Conservation (phyloP, 2,888 invertebrate genomes). For the Mycalesis mineus region DNA sequence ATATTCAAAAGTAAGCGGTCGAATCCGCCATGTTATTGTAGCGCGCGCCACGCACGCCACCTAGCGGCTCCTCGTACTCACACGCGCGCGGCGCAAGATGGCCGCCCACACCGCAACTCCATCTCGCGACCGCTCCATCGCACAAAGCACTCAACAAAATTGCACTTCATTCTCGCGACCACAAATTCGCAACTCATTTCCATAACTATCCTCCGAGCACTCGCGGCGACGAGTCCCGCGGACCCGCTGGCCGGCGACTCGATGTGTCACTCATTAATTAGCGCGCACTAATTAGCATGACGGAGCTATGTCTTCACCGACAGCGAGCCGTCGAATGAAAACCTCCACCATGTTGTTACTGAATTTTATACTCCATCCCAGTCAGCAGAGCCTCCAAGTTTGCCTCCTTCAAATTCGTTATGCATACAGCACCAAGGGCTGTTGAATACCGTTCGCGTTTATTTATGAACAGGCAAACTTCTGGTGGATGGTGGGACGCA, state of each 20-base stretch:
- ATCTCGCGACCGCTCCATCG: slow-evolving; percentile 33
- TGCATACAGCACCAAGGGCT: slow-evolving; percentile 80
- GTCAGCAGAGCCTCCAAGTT: slow-evolving; percentile 78
- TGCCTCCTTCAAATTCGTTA: slow-evolving; percentile 80
- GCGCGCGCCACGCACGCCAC: slow-evolving; percentile 67
- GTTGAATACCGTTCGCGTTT: slow-evolving; percentile 80
- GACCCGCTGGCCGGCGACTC: background rate
- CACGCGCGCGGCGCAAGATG: slow-evolving; percentile 60
- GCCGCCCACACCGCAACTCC: slow-evolving; percentile 45
- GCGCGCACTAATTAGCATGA: slow-evolving; percentile 55
- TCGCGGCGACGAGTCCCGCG: background rate
- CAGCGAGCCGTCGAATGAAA: slow-evolving; percentile 76
- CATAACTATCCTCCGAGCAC: slow-evolving; percentile 38
- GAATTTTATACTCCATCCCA: slow-evolving; percentile 79
- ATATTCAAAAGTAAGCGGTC: slow-evolving; percentile 60
- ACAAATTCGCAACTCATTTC: slow-evolving; percentile 45
- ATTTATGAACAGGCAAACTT: slow-evolving; percentile 80
- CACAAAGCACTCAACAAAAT: slow-evolving; percentile 45
- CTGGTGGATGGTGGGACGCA: slow-evolving; percentile 71
- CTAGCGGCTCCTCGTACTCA: slow-evolving; percentile 58
- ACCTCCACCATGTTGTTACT: slow-evolving; percentile 78
- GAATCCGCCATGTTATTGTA: slow-evolving; percentile 57
- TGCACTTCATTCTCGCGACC: slow-evolving; percentile 43
- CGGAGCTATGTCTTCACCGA: slow-evolving; percentile 76
- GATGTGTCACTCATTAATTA: slow-evolving; percentile 22